Evolutionary conservation across 2,797 vertebrate genomes (phyloP), one percentile per base, ranked within the genome.

Genomic region (Sebastes diaconus): DNA sequence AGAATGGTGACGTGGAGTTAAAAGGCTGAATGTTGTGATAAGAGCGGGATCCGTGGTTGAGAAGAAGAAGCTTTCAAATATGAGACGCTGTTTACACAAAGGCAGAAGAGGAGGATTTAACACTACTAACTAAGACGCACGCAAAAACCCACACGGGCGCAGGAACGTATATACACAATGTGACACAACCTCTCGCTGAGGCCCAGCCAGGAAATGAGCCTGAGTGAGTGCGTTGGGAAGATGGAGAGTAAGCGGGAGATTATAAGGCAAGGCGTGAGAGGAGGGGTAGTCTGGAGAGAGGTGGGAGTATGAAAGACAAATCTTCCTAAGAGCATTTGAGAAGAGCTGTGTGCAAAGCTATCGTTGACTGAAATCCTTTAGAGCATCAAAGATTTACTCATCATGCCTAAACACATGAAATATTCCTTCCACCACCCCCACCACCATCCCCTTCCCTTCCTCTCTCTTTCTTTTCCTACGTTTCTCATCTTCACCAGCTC

Each of bases 281-380:
- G 92, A 92, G 91, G 92, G 91, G 85, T 86, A 91, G 91, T 93
- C 88, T 90, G 92, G 73, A 77, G 90, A 92, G 91, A 92, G 92
- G 93, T 94, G 92, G 93, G 93, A 93, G 93, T 92, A 93, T 94
- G 93, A 94, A 95, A 95, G 94, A 94, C 94, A 93, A 93, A 94
- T 95, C 93, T 94, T 91, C 89, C 91, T 92, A 92, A 93, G 92
- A 94, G 88, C 75, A 60, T 91, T 92, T 90, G 90, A 92, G 90
- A 85, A 81, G 91, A 88, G 93, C 88, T 84, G 68, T 83, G 84
- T 77, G 92, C 87, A 90, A 87, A 91, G 92, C 91, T 87, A 91
- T 90, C 88, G 73, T 88, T 87, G 91, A 94, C 90, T 90, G 79
- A 93, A 94, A 94, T 94, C 91, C 92, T 90, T 93, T 92, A 80